These are phyloP conservation scores for Calonectris borealis DNA, from an alignment of 2,113 vertebrate species.

Conservation along the genomic window DNA sequence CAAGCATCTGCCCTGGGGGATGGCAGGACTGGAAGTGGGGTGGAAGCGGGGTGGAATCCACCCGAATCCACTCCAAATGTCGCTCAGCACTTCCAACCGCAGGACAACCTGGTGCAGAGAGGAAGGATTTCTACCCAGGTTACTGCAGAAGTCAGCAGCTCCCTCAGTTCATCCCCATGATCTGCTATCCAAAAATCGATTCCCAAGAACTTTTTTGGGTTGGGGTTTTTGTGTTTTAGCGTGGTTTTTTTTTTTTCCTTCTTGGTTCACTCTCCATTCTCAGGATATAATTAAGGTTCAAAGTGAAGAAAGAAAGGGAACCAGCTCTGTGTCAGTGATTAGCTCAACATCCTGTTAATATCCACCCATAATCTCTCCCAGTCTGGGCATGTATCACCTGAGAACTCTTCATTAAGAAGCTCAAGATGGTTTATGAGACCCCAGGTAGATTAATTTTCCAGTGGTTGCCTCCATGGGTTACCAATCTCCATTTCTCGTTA, in stretches of 20 bases:
- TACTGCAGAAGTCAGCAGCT: background rate
- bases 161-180: background rate
- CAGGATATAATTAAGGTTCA: background rate
- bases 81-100: background rate
- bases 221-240: background rate
- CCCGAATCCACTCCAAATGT: background rate
- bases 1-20: background rate
- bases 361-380: conserved; percentile 12
- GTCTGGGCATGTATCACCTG: background rate
- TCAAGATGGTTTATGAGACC: conserved; percentile 9
- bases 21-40: background rate
- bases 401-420: background rate
- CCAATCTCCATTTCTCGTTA: background rate
- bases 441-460: conserved; percentile 19
- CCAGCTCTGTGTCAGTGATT: background rate
- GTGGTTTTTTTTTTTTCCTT: background rate
- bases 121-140: background rate
- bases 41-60: background rate
- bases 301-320: conserved; percentile 16
- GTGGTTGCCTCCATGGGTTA: background rate
- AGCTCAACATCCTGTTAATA: conserved; percentile 17
- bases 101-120: background rate
- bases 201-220: background rate
- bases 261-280: background rate
- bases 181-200: background rate